These are phyloP conservation scores for Plagodis pulveraria DNA, from an alignment of 2,888 invertebrate species.

Conservation along the genomic window DNA sequence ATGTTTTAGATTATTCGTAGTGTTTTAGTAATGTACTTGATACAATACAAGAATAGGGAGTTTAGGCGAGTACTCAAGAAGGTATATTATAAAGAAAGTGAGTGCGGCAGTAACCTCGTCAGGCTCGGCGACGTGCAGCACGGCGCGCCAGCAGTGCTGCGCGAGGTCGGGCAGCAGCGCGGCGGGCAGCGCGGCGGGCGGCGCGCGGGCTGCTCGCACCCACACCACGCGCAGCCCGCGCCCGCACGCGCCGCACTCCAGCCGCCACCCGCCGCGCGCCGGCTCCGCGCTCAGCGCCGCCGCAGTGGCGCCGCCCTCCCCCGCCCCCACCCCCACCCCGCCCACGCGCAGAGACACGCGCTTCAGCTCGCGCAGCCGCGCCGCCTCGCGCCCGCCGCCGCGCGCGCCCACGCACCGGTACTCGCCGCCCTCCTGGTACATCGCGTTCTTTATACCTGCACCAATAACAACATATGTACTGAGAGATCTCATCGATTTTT, in stretches of 20 bases:
- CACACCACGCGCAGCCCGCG: slow-evolving; percentile 48
- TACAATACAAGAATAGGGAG: too few species aligned
- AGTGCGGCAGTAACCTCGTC: slow-evolving; percentile 57
- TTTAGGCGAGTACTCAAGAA: too few species aligned
- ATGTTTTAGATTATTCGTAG: too few species aligned
- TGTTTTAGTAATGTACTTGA: background rate
- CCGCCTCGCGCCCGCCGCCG: slow-evolving; percentile 62
- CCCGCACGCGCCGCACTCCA: slow-evolving; percentile 69
- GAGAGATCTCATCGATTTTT: too few species aligned
- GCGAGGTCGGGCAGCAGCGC: slow-evolving; percentile 60
- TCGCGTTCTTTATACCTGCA: slow-evolving; percentile 85
- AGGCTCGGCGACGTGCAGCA: slow-evolving; percentile 62
- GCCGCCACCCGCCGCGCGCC: slow-evolving; percentile 46
- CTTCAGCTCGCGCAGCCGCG: slow-evolving; percentile 69
- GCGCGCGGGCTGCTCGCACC: slow-evolving; percentile 44
- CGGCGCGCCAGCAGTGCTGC: slow-evolving; percentile 74
- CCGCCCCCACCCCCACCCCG: slow-evolving; percentile 69
- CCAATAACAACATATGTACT: too few species aligned
- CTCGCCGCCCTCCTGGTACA: slow-evolving; percentile 92
- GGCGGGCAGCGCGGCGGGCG: slow-evolving; percentile 56
- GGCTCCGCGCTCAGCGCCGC: slow-evolving; percentile 45
- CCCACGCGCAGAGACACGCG: slow-evolving; percentile 55
- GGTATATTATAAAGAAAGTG: too few species aligned
- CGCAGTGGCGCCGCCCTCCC: slow-evolving; percentile 38
- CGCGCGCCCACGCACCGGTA: slow-evolving; percentile 88